Evolutionary conservation across 2,888 invertebrate species (phyloP).

Genomic region (Pammene fasciana): DNA sequence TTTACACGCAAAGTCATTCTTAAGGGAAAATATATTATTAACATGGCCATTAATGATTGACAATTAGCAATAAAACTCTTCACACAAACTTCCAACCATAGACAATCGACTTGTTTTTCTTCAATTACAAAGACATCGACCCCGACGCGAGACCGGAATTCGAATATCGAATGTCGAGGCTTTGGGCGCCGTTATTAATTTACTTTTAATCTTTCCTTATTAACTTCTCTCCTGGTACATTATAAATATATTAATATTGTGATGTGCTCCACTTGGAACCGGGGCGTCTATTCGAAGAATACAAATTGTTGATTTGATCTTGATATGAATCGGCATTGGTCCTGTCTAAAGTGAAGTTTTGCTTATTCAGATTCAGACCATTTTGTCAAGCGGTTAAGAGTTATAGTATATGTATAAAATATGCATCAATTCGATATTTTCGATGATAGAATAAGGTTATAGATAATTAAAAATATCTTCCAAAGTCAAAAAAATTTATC

Average conservation of each 20-base stretch:
- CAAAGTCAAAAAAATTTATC: too few relatives aligned
- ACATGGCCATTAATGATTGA: neutral
- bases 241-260: conserved; percentile 41
- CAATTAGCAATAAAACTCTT: conserved; percentile 24
- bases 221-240: conserved; percentile 47
- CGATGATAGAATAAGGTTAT: too few relatives aligned
- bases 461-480: too few relatives aligned
- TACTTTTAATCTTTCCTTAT: conserved; percentile 62
- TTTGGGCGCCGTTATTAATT: conserved; percentile 58
- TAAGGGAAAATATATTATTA: neutral
- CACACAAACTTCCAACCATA: conserved; percentile 13
- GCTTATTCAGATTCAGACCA: too few relatives aligned
- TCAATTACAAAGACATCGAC: conserved; percentile 38
- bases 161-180: conserved; percentile 63
- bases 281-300: neutral
- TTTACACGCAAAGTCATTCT: neutral
- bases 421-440: too few relatives aligned
- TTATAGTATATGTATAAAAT: too few relatives aligned
- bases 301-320: neutral
- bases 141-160: conserved; percentile 56
- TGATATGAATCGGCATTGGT: too few relatives aligned
- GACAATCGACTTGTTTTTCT: conserved; percentile 32
- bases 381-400: too few relatives aligned
- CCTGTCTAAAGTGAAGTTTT: too few relatives aligned
- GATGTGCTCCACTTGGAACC: conserved; percentile 19